A percentile compares a stretch with the other conserved stretches of the same genome.
phyloP scores from a whole-genome alignment of 2,888 invertebrate genomes.

The Acanthosepion esculentum region DNA sequence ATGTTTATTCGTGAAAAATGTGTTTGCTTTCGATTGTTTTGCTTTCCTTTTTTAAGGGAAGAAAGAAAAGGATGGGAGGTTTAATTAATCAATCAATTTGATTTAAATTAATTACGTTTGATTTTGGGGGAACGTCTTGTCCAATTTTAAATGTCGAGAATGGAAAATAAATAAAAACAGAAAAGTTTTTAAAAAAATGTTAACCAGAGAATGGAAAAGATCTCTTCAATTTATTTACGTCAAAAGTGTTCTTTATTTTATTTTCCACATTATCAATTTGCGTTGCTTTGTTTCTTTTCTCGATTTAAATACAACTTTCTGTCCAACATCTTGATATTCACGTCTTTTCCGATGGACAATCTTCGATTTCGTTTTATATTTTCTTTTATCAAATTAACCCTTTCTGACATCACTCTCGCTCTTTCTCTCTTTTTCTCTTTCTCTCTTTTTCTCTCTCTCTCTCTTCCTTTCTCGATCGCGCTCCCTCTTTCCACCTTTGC shows the following conservation, averaged over 20 bases:
- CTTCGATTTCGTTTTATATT: no score
- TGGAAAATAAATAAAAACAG: background rate
- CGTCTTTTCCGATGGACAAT: no score
- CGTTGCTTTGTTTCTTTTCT: no score
- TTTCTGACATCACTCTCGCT: no score
- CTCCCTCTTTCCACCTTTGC: background rate
- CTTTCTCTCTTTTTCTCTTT: background rate
- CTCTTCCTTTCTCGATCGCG: background rate
- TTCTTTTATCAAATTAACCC: no score
- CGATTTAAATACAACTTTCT: no score
- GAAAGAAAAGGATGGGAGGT: background rate
- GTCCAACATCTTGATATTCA: no score
- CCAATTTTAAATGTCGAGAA: background rate
- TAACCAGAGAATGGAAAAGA: background rate
- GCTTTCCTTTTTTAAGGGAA: background rate
- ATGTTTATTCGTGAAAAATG: background rate
- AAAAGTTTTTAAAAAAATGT: background rate
- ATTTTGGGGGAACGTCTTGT: constrained; percentile 24
- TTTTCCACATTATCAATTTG: background rate
- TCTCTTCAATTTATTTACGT: background rate
- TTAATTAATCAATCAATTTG: background rate
- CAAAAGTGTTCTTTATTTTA: background rate
- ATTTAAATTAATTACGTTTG: background rate
- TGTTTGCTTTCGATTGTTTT: background rate
- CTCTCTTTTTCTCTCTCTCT: background rate